Percentiles rank a stretch among this genome's conserved stretches.
Conservation (phyloP, 2,888 invertebrate species). For the Escarpia spicata region DNA sequence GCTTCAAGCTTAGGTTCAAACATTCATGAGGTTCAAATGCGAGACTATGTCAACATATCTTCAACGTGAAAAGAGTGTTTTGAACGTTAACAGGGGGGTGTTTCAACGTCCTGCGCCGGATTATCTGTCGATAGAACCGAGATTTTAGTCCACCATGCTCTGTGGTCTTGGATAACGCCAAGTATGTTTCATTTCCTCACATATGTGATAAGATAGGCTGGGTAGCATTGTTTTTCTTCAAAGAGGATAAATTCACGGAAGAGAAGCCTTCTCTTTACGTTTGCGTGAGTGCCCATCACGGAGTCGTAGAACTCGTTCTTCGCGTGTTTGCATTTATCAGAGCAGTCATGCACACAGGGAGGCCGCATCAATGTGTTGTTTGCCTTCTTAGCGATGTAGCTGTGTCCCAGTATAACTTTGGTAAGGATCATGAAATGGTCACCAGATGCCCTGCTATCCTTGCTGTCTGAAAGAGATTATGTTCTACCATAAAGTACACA, state of each 20-base stretch:
- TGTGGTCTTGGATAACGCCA: not conserved
- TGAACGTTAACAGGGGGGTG: too few relatives aligned
- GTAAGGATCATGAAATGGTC: not conserved
- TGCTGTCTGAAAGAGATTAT: conserved; percentile 22
- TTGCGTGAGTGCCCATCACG: conserved; percentile 31
- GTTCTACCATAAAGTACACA: not conserved
- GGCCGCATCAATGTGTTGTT: not conserved
- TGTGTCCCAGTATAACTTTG: not conserved
- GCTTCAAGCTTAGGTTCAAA: too few relatives aligned
- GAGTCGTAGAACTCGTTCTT: conserved; percentile 28
- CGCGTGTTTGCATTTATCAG: conserved; percentile 13
- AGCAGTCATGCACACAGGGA: conserved; percentile 20
- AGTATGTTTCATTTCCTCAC: not conserved
- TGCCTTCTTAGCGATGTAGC: conserved; percentile 25
- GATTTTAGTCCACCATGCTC: too few relatives aligned
- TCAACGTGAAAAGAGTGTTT: too few relatives aligned
- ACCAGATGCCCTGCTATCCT: not conserved
- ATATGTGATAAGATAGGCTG: conserved; percentile 47
- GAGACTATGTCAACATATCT: too few relatives aligned
- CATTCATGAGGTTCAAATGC: too few relatives aligned
- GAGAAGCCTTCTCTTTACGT: conserved; percentile 14
- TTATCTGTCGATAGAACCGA: too few relatives aligned
- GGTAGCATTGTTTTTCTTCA: conserved; percentile 47
- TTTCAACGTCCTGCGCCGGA: too few relatives aligned
- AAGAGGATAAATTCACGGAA: conserved; percentile 51